Conservation (phyloP, 2,888 invertebrate species). For the Himalopsyche japonica region DNA sequence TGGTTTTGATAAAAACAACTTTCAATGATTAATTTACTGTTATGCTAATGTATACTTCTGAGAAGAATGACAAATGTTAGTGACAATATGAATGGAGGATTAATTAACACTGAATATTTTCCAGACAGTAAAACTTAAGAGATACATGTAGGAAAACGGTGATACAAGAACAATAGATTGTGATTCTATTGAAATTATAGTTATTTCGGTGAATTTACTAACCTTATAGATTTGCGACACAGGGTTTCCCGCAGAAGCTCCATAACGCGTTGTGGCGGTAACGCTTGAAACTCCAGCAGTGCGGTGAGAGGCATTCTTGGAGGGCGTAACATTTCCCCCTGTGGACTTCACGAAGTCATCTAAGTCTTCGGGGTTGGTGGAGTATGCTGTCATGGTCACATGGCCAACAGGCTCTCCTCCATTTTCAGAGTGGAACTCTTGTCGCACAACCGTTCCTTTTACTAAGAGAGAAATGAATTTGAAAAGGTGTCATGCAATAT, state of each 20-base stretch:
- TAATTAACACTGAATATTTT: too few relatives aligned
- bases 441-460: constrained; percentile 71
- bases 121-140: too few relatives aligned
- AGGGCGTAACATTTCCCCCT: constrained; percentile 46
- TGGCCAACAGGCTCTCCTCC: constrained; percentile 70
- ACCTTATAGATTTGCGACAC: constrained; percentile 52
- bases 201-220: too few relatives aligned
- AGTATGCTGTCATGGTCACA: constrained; percentile 72
- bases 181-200: too few relatives aligned
- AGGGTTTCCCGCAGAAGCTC: constrained; percentile 53
- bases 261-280: constrained; percentile 55
- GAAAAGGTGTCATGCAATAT: constrained; percentile 1
- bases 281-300: constrained; percentile 29
- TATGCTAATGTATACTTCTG: too few relatives aligned
- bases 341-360: constrained; percentile 53
- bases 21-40: too few relatives aligned
- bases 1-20: too few relatives aligned
- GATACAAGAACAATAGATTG: too few relatives aligned
- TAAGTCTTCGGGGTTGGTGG: constrained; percentile 65
- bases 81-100: too few relatives aligned
- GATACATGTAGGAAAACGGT: too few relatives aligned
- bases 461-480: constrained; percentile 54
- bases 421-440: constrained; percentile 71
- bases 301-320: constrained; percentile 21
- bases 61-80: too few relatives aligned